Conservation (phyloP, 2,113 vertebrate species). For the Prietella phreatophila region DNA sequence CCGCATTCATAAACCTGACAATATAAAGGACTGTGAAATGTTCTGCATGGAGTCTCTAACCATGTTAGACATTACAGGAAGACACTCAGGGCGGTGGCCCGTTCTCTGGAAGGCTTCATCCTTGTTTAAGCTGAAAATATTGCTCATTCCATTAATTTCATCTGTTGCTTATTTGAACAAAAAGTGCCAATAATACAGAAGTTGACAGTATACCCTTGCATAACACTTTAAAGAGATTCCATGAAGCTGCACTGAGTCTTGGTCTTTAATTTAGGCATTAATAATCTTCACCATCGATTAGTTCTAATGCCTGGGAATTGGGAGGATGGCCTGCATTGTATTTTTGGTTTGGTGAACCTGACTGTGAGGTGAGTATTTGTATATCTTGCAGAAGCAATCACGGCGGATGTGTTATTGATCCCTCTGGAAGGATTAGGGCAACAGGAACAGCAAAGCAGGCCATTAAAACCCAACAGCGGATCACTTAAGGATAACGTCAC, state of each 20-base stretch:
- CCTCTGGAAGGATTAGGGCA: slow-evolving; percentile 37
- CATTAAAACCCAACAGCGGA: slow-evolving; percentile 31
- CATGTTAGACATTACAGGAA: background rate
- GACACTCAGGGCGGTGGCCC: background rate
- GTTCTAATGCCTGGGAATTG: background rate
- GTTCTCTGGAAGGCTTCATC: background rate
- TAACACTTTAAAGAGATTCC: background rate
- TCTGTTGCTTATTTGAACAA: background rate
- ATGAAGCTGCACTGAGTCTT: background rate
- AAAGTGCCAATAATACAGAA: background rate
- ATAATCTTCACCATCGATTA: slow-evolving; percentile 3
- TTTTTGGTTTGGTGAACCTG: slow-evolving; percentile 9
- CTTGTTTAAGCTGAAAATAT: background rate
- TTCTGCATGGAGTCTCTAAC: background rate
- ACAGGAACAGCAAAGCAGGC: slow-evolving; percentile 23
- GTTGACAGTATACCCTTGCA: background rate
- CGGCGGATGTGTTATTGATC: slow-evolving; percentile 39
- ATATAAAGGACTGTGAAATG: background rate
- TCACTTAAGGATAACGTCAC: slow-evolving; percentile 33
- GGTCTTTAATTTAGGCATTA: background rate
- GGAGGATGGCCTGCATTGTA: background rate
- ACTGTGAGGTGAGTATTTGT: slow-evolving; percentile 32
- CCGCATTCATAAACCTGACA: background rate
- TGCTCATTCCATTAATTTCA: background rate
- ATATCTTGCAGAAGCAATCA: slow-evolving; percentile 33